A percentile compares a stretch with the other conserved stretches of the same genome.
Conservation (phyloP, 2,888 invertebrate genomes). For the Amiota communis region DNA sequence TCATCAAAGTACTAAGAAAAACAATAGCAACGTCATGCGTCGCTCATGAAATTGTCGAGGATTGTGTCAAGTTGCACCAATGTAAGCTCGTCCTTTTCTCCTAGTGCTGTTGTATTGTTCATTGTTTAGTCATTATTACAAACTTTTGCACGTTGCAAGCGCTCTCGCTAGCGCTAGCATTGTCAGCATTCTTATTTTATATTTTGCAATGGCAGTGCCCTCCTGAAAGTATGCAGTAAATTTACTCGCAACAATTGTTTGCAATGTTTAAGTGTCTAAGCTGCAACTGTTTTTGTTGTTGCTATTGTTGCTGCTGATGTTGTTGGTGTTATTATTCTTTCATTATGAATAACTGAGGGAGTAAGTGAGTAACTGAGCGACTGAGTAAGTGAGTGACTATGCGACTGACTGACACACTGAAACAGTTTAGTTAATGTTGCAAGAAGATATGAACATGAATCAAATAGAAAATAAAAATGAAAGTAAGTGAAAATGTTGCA, state of each 20-base stretch:
- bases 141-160: constrained; percentile 16
- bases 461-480: neutral
- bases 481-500: neutral
- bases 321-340: constrained; percentile 6
- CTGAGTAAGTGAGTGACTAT: too few relatives aligned
- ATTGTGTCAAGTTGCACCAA: constrained; percentile 23
- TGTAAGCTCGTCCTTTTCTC: neutral
- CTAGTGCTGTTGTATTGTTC: neutral
- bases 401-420: neutral
- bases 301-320: constrained; percentile 33
- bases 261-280: neutral
- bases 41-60: constrained; percentile 14
- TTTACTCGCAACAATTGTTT: constrained; percentile 26
- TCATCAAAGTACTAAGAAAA: neutral
- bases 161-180: neutral
- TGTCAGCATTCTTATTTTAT: neutral
- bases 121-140: constrained; percentile 26
- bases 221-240: constrained; percentile 14
- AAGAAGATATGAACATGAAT: neutral
- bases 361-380: too few relatives aligned
- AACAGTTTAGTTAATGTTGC: constrained; percentile 8
- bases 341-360: neutral
- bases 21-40: neutral
- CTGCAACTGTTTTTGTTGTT: constrained; percentile 12
- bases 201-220: too few relatives aligned